These are phyloP conservation scores for Epizoanthus fatuus DNA, from an alignment of 92 coral and sea anemone species.

Conservation along the genomic window DNA sequence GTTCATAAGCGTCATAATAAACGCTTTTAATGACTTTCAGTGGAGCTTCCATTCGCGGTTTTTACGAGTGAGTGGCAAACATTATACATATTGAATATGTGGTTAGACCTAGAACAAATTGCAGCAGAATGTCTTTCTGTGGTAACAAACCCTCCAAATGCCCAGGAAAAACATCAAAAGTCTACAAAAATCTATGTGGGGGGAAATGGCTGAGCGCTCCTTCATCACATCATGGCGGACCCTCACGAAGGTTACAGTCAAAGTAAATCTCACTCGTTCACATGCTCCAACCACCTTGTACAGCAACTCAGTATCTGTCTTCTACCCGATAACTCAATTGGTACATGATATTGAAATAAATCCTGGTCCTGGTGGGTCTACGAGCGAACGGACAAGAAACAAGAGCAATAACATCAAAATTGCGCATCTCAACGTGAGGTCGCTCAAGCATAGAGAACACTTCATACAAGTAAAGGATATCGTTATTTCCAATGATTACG, in stretches of 20 bases:
- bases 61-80: no score
- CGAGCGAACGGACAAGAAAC: constrained; percentile 34
- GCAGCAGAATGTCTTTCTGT: no score
- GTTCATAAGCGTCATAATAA: no score
- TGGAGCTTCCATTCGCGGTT: no score
- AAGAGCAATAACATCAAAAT: constrained; percentile 44
- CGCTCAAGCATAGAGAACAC: constrained; percentile 72
- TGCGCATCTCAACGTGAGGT: constrained; percentile 67
- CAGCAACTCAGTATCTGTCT: constrained; percentile 53
- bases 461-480: constrained; percentile 60
- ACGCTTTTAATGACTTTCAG: no score
- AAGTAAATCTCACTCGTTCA: constrained; percentile 29
- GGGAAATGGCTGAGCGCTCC: not conserved
- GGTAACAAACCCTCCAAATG: no score
- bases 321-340: constrained; percentile 45
- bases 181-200: no score
- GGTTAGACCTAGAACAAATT: no score
- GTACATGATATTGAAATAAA: constrained; percentile 54
- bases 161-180: no score
- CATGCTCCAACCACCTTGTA: constrained; percentile 32
- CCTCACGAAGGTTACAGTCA: constrained; percentile 11
- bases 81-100: no score
- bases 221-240: constrained; percentile 47
- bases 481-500: constrained; percentile 56
- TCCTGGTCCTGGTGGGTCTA: constrained; percentile 54